Base-by-base conservation (phyloP, 2,888 invertebrate genomes). In the Laothoe populi region DNA sequence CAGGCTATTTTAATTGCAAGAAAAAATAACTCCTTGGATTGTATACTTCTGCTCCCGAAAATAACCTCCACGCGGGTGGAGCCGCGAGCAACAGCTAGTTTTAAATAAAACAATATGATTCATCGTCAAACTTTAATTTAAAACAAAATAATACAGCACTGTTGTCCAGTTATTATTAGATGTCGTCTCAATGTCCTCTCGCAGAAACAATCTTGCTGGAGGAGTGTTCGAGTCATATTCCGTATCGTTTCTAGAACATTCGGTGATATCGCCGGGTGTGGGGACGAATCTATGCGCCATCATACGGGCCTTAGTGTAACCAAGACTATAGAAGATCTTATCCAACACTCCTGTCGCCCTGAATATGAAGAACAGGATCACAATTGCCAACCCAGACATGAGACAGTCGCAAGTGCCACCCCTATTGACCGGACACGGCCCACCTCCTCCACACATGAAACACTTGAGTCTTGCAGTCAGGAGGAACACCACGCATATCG, bases 401-500 rank as follows among this genome's bases (percentile, higher is more conserved):
- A 89, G 66, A 19, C 86, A 89, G 64, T 89, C 90, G 63, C 88
- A 87, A 0, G 82, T 77, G 0, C 88, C 87, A 0, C 89, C 83
- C 46, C 89, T 78, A 44, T 79, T 82, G 1, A 83, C 82, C 0
- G 86, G 84, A 23, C 89, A 87, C 0, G 83, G 81, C 0, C 90
- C 89, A 0, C 88, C 86, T 0, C 90, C 89, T 0, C 89, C 85
- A 40, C 90, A 90, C 81, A 90, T 79, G 44, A 87, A 84, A 63
- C 88, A 87, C 63, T 86, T 87, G 31, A 90, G 72, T 35, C 81
- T 75, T 0, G 90, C 76, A 5, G 90, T 86, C 2, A 88, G 48
- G 1, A 90, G 58, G 45, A 91, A 90, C 16, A 90, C 84, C 1
- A 83, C 59, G 64, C 90, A 90, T 57, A 91, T 87, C 0, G 90